Percentiles rank a stretch among this genome's conserved stretches.
These are phyloP conservation scores for Oreochromis niloticus DNA, from an alignment of 2,113 vertebrate species.

Conservation along the genomic window DNA sequence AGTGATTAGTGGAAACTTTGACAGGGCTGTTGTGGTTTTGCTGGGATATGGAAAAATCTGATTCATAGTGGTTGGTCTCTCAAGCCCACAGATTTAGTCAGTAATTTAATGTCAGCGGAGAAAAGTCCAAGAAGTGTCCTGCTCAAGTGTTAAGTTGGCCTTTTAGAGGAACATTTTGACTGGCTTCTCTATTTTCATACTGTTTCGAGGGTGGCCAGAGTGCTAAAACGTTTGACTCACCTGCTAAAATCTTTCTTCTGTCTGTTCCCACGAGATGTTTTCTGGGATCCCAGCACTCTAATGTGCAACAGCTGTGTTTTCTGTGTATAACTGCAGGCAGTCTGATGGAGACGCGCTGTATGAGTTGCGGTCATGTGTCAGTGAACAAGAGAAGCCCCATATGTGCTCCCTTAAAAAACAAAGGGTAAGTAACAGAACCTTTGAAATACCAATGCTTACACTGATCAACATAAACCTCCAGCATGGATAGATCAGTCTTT, in stretches of 20 bases:
- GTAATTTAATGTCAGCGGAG: not conserved
- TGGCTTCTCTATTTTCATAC: not conserved
- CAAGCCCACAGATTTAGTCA: not conserved
- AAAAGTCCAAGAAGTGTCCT: not conserved
- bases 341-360: conserved; percentile 90
- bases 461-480: not conserved
- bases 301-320: conserved; percentile 14
- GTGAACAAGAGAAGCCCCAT: conserved; percentile 86
- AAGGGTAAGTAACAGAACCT: conserved; percentile 77
- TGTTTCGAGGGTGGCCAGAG: not conserved
- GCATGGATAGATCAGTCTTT: not conserved
- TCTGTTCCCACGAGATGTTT: not conserved
- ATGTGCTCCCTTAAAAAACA: conserved; percentile 81
- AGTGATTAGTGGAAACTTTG: not conserved
- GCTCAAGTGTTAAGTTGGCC: not conserved
- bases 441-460: not conserved
- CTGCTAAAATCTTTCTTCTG: not conserved
- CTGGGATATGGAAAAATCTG: not conserved
- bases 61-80: not conserved
- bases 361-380: conserved; percentile 82
- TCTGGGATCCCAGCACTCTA: not conserved
- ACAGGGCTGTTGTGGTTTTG: not conserved
- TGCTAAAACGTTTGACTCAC: not conserved
- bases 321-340: conserved; percentile 75
- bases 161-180: not conserved